These are phyloP conservation scores for Pantherophis vulpinus DNA, from an alignment of 2,797 vertebrate genomes.

Conservation along the genomic window DNA sequence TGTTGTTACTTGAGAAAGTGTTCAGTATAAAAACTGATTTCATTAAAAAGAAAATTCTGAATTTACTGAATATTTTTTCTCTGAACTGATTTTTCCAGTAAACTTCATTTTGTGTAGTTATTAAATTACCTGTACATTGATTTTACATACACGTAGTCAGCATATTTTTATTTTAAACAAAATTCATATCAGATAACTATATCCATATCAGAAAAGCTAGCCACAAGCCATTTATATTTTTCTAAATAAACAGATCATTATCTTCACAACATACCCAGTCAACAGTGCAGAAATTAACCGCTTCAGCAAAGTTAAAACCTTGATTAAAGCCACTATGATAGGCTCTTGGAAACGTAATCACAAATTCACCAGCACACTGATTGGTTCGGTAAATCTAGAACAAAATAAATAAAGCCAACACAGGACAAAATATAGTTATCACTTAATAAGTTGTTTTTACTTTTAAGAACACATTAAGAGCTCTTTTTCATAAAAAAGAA, in stretches of 20 bases:
- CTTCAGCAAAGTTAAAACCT: slow-evolving; percentile 99
- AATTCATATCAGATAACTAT: not conserved
- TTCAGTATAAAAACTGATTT: not conserved
- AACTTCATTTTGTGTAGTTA: not conserved
- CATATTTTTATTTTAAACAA: not conserved
- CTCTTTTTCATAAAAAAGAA: not conserved
- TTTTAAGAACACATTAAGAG: not conserved
- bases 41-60: not conserved
- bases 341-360: slow-evolving; percentile 96
- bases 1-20: not conserved
- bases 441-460: not conserved
- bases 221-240: not conserved
- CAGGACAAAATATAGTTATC: not conserved
- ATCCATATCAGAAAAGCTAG: not conserved
- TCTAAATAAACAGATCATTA: not conserved
- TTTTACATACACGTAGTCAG: not conserved
- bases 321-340: slow-evolving; percentile 99
- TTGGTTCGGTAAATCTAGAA: slow-evolving; percentile 94
- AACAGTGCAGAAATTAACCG: slow-evolving; percentile 97
- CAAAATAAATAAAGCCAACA: slow-evolving; percentile 23
- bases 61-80: not conserved
- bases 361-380: slow-evolving; percentile 98
- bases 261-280: slow-evolving; percentile 85
- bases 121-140: not conserved
- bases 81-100: not conserved